Base-by-base conservation (phyloP, 2,113 vertebrate species). In the Leucosticte australis region DNA sequence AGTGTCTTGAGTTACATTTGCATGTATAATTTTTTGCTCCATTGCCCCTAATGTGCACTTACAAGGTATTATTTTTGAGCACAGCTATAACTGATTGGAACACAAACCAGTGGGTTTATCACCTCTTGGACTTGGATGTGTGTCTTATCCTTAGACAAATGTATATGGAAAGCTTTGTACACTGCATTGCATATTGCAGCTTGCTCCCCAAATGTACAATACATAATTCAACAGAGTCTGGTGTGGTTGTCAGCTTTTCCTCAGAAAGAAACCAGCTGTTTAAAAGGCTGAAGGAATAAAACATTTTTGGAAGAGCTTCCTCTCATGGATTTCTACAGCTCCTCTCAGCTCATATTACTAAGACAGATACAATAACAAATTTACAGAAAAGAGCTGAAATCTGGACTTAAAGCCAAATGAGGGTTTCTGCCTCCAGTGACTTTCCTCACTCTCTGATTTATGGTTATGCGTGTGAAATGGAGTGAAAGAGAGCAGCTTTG, bases 21-120 rank as follows among this genome's bases (percentile, higher is more conserved):
- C 92, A 84, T 95, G 91, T 96, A 95, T 95, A 97, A 97, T 97
- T 97, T 97, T 98, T 91, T 87, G 97, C 91, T 94, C 96, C 97
- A 95, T 98, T 95, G 46, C 75, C 91, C 68, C 83, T 86, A 96
- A 96, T 92, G 85, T 97, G 95, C 84, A 88, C 90, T 97, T 97
- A 92, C 87, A 95, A 94, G 73, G 57, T 87, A 71, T 70, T 89
- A 94, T 95, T 96, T 92, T 76, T 82, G 83, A 97, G 87, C 62
- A 87, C 86, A 89, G 39, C 44, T 70, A 67, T 94, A 96, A 96
- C 78, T 83, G 90, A 95, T 89, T 89, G 52, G 70, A 94, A 79
- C 75, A 86, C 55, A 95, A 97, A 96, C 94, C 65, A 68, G 79
- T 60, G 71, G 39, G 90, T 91, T 97, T 97, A 96, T 96, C 96